Percentiles rank a stretch among this genome's conserved stretches.
Evolutionary conservation across 1,140 invertebrate genomes (phyloP).

Genomic region (Hypothenemus hampei): DNA sequence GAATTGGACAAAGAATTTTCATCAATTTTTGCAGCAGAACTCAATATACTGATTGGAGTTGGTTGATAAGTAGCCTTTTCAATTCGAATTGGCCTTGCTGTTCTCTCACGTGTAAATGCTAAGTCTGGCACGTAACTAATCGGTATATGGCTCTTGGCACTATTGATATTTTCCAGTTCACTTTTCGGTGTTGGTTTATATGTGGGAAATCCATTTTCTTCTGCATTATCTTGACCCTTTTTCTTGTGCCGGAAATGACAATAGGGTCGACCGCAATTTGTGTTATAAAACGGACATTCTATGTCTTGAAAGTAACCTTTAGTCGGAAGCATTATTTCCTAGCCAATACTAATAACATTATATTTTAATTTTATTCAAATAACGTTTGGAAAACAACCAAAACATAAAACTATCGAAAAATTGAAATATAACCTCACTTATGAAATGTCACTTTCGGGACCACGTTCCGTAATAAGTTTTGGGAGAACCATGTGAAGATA

Average conservation of each 20-base stretch:
- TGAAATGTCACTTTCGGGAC: too few species aligned
- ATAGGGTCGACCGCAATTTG: constrained; percentile 58
- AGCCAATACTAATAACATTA: too few species aligned
- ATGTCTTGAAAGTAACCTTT: constrained; percentile 68
- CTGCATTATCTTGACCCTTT: constrained; percentile 43
- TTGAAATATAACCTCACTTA: too few species aligned
- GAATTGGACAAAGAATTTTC: constrained; percentile 1
- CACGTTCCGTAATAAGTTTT: too few species aligned
- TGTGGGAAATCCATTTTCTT: constrained; percentile 39
- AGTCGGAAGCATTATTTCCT: constrained; percentile 75
- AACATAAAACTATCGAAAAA: too few species aligned
- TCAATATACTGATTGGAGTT: constrained; percentile 42
- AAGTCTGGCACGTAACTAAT: constrained; percentile 45
- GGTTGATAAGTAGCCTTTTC: constrained; percentile 42
- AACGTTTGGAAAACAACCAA: too few species aligned
- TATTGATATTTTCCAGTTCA: constrained; percentile 38
- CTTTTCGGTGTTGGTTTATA: constrained; percentile 49
- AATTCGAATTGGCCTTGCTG: constrained; percentile 29
- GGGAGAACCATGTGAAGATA: too few species aligned
- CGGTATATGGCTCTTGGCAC: constrained; percentile 41
- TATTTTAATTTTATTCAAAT: too few species aligned
- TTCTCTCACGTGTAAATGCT: constrained; percentile 33
- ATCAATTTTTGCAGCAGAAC: constrained; percentile 27
- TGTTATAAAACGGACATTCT: not conserved
- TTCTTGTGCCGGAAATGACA: constrained; percentile 83